Percentiles rank a stretch among this genome's conserved stretches.
These are phyloP conservation scores for Macrobrachium rosenbergii DNA, from an alignment of 1,140 invertebrate genomes.

Conservation along the genomic window DNA sequence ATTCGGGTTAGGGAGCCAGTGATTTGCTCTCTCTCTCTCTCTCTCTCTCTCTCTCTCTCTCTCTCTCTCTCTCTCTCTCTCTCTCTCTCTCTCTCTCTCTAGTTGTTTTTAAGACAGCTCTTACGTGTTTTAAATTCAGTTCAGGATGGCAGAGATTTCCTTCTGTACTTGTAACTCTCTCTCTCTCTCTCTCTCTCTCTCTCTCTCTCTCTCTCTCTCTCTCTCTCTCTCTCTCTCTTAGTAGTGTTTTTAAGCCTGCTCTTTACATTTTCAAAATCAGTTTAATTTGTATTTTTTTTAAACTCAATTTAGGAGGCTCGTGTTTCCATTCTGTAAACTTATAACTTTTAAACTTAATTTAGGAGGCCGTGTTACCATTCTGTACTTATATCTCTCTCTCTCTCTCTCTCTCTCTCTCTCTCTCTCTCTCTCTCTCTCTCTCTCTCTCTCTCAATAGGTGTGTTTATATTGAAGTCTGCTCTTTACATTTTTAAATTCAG, in stretches of 20 bases:
- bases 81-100: not conserved
- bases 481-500: not conserved
- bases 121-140: not conserved
- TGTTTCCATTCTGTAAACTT: too few species aligned
- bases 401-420: not conserved
- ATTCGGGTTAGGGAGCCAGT: too few species aligned
- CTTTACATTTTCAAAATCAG: not conserved
- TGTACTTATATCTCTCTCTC: not conserved
- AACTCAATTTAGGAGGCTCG: too few species aligned
- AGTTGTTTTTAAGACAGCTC: not conserved
- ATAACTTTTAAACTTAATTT: too few species aligned
- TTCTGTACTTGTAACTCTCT: too few species aligned
- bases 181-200: not conserved
- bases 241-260: too few species aligned
- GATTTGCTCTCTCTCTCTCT: not conserved
- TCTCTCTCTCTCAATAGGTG: too few species aligned
- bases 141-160: too few species aligned
- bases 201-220: not conserved
- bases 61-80: constrained; percentile 33
- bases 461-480: too few species aligned
- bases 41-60: not conserved
- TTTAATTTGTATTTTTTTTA: too few species aligned
- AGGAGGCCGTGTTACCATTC: too few species aligned
- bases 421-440: not conserved
- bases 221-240: not conserved